These are phyloP conservation scores for Galbula dea DNA, from an alignment of 2,113 vertebrate species.

Conservation along the genomic window DNA sequence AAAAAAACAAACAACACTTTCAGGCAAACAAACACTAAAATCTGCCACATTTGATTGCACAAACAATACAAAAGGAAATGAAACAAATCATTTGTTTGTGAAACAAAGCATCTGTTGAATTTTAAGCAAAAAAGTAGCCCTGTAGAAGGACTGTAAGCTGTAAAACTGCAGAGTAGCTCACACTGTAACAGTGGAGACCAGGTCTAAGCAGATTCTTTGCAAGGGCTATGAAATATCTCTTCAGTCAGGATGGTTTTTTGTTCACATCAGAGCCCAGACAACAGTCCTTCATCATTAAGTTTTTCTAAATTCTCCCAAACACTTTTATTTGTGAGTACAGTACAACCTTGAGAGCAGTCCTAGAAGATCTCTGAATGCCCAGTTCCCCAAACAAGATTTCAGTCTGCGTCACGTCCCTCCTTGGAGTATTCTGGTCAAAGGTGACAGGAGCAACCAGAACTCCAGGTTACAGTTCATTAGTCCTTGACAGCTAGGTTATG, in stretches of 20 bases:
- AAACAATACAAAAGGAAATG: background rate
- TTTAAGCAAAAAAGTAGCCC: background rate
- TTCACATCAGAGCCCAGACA: background rate
- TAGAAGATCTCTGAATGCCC: constrained; percentile 30
- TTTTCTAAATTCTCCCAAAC: constrained; percentile 23
- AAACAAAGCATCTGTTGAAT: background rate
- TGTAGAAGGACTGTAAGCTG: background rate
- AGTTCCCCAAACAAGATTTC: constrained; percentile 66
- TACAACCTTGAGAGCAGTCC: constrained; percentile 44
- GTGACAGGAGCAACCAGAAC: constrained; percentile 42
- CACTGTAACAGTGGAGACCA: background rate
- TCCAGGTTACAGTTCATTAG: constrained; percentile 63
- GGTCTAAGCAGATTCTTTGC: background rate
- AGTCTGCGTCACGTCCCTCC: constrained; percentile 54
- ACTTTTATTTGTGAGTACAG: background rate
- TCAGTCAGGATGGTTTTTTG: background rate
- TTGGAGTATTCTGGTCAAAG: constrained; percentile 56
- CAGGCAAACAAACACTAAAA: background rate
- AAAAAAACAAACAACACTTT: background rate
- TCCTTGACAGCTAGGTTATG: constrained; percentile 24
- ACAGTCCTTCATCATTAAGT: background rate
- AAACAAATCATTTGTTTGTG: no score
- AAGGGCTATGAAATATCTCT: background rate
- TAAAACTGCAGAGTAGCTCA: background rate
- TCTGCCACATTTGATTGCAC: background rate